Base-by-base conservation (phyloP, 2,797 vertebrate genomes). In the Pseudochromis fuscus region DNA sequence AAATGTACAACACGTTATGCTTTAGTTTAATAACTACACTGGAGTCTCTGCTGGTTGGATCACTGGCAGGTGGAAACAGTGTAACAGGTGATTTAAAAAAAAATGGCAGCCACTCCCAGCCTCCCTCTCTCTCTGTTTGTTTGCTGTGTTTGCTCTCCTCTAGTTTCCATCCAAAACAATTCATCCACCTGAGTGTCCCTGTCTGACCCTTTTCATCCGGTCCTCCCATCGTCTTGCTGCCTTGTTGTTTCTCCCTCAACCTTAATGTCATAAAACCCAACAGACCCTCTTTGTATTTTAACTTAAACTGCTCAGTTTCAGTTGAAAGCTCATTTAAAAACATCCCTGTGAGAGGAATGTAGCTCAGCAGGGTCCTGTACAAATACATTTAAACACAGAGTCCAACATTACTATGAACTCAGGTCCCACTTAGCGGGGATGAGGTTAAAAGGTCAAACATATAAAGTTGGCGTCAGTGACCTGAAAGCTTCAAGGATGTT, bases 121-220 rank as follows among this genome's bases (percentile, higher is more conserved):
- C 48, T 28, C 28, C 44, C 11, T 27, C 5, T 45, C 11, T 51
- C 15, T 48, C 10, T 8, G 10, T 40, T 7, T 21, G 42, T 46
- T 71, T 60, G 38, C 35, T 35, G 33, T 25, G 44, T 21, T 63
- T 27, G 31, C 40, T 63, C 30, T 64, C 7, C 40, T 18, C n/a
- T n/a, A n/a, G 27, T 71, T 81, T 71, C 23, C 48, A 7, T 64
- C 7, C 18, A 48, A 67, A 61, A 48, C 21, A 44, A 46, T 35
- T 78, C 6, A 46, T 52, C 27, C 28, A 8, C 28, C 37, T 21
- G 8, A 5, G 8, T 12, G 12, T 71, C 18, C 49, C 5, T 55
- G 21, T 71, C 59, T 67, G 31, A 12, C 25, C n/a, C 28, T 10
- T 9, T 25, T 6, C 23, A 7, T 38, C 49, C 9, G 31, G 18